phyloP scores from a whole-genome alignment of 2,797 vertebrate genomes.

The Labeo calbasu region DNA sequence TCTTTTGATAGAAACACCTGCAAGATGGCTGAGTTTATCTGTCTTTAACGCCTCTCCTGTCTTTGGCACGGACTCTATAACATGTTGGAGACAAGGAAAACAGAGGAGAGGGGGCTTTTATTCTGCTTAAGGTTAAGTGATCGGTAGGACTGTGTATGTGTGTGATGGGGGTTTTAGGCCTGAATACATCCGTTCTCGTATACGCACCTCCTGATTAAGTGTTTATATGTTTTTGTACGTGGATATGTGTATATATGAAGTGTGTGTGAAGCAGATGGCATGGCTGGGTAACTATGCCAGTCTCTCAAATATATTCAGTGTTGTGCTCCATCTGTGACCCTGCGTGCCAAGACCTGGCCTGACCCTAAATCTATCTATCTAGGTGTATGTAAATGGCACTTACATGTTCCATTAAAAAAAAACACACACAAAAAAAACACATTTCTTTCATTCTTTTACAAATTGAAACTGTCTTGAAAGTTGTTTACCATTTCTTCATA shows the following conservation, averaged over 20 bases:
- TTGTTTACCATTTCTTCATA: too few species aligned
- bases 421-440: too few species aligned
- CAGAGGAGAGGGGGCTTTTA: conserved; percentile 22
- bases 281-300: conserved; percentile 50
- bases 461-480: background rate
- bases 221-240: conserved; percentile 23
- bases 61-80: conserved; percentile 41
- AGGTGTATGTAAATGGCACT: background rate
- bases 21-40: conserved; percentile 47
- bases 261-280: conserved; percentile 61
- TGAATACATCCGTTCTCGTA: conserved; percentile 21
- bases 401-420: background rate
- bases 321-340: conserved; percentile 61
- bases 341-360: conserved; percentile 50
- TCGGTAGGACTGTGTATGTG: background rate
- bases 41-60: conserved; percentile 47
- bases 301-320: conserved; percentile 60
- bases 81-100: conserved; percentile 22
- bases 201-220: conserved; percentile 45
- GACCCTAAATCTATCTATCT: conserved; percentile 37
- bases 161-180: background rate
- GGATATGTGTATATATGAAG: conserved; percentile 33
- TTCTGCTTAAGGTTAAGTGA: conserved; percentile 27
- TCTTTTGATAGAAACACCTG: conserved; percentile 56
- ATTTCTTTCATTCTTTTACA: background rate